Evolutionary conservation across 2,888 invertebrate species (phyloP).

Genomic region (Scaptomyza caliginosa): DNA sequence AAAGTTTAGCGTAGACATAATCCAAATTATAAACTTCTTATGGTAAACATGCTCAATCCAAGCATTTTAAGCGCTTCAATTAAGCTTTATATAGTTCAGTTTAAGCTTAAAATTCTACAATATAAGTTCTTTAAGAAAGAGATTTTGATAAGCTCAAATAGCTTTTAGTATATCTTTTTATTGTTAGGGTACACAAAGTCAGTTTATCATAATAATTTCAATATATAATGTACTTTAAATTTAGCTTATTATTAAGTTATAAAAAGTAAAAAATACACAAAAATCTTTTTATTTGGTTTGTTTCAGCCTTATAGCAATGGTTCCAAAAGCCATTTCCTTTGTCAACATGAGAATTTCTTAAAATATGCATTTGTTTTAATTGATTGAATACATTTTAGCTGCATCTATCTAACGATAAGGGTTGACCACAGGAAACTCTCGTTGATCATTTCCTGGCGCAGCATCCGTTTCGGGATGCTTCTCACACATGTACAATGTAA

Average conservation of each 20-base stretch:
- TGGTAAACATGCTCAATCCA: not conserved
- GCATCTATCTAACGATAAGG: constrained; percentile 14
- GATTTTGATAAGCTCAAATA: no score
- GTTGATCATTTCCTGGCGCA: constrained; percentile 38
- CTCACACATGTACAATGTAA: constrained; percentile 20
- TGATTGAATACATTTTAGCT: not conserved
- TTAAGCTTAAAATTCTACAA: no score
- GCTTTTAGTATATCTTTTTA: no score
- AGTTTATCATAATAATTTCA: no score
- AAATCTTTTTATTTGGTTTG: not conserved
- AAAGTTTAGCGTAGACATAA: constrained; percentile 20
- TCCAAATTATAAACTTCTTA: not conserved
- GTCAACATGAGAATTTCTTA: not conserved
- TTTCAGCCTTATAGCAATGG: not conserved
- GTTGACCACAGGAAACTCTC: constrained; percentile 40
- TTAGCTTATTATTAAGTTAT: no score
- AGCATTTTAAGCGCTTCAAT: no score
- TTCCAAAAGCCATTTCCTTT: not conserved
- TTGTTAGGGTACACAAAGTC: no score
- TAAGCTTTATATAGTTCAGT: not conserved
- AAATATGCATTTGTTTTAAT: not conserved
- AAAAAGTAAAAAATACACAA: no score
- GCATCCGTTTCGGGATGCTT: constrained; percentile 50
- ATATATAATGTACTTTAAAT: no score
- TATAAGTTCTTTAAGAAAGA: no score